Evolutionary conservation across 2,797 vertebrate species (phyloP).

Genomic region (Brachymystax lenok): DNA sequence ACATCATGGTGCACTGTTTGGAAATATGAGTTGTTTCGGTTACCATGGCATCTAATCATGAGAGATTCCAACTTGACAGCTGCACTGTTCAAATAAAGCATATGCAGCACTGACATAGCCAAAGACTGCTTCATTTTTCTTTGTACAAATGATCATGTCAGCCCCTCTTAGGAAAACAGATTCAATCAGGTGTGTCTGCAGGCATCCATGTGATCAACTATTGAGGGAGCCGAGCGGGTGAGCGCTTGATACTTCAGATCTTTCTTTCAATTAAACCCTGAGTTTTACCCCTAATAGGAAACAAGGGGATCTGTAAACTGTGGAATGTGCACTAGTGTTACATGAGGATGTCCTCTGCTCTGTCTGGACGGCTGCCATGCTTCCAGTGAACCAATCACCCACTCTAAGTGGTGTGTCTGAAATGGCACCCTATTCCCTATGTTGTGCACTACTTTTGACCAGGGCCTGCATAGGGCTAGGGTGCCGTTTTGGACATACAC

Average conservation of each 20-base stretch:
- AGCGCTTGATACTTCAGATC: neutral
- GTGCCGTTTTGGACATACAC: no score
- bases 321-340: neutral
- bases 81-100: neutral
- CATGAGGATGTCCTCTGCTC: neutral
- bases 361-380: neutral
- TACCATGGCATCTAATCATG: constrained; percentile 1
- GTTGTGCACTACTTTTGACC: no score
- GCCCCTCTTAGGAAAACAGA: neutral
- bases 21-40: neutral
- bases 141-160: neutral
- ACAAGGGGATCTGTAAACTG: neutral
- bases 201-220: neutral
- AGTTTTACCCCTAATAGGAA: constrained; percentile 1
- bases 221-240: neutral
- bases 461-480: no score
- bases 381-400: neutral
- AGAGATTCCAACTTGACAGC: constrained; percentile 1
- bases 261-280: neutral
- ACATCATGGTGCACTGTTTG: neutral
- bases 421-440: no score
- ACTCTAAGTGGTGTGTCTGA: neutral
- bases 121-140: neutral
- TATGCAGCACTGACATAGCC: neutral
- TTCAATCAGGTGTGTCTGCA: neutral